phyloP scores from a whole-genome alignment of 53 echinoderm and acorn worm species.

The Stichopus horrens region DNA sequence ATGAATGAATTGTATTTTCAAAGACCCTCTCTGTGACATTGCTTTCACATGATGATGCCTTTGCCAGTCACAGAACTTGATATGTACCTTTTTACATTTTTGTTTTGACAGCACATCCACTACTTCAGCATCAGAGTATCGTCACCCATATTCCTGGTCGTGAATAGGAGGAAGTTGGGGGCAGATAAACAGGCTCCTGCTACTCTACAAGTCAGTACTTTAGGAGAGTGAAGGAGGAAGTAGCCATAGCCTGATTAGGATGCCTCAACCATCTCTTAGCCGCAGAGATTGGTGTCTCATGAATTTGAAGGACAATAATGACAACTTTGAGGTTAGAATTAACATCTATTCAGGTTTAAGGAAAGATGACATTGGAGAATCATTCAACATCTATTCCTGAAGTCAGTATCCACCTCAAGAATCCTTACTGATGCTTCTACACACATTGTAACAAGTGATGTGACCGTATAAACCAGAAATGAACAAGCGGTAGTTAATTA shows the following conservation, averaged over 20 bases:
- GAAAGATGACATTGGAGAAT: too few relatives aligned
- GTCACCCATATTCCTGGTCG: conserved; percentile 90
- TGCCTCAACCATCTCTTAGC: not conserved
- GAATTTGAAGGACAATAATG: too few relatives aligned
- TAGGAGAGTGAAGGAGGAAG: conserved; percentile 73
- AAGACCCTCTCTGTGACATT: not conserved
- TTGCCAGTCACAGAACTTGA: not conserved
- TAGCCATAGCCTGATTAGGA: not conserved
- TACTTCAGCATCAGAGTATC: conserved; percentile 80
- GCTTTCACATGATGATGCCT: not conserved
- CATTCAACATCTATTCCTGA: too few relatives aligned
- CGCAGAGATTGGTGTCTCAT: not conserved
- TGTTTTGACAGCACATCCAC: conserved; percentile 61
- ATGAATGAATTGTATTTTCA: not conserved
- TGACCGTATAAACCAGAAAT: too few relatives aligned
- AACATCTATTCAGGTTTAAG: too few relatives aligned
- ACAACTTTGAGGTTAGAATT: too few relatives aligned
- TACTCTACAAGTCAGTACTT: conserved; percentile 73
- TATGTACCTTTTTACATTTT: not conserved
- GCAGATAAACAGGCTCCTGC: conserved; percentile 93
- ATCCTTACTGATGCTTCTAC: too few relatives aligned
- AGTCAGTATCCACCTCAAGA: too few relatives aligned
- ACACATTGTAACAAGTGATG: too few relatives aligned
- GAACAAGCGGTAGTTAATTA: too few relatives aligned
- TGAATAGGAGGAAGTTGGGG: conserved; percentile 92